Evolutionary conservation across 2,888 invertebrate species (phyloP).

Genomic region (Dryocosmus kuriphilus): DNA sequence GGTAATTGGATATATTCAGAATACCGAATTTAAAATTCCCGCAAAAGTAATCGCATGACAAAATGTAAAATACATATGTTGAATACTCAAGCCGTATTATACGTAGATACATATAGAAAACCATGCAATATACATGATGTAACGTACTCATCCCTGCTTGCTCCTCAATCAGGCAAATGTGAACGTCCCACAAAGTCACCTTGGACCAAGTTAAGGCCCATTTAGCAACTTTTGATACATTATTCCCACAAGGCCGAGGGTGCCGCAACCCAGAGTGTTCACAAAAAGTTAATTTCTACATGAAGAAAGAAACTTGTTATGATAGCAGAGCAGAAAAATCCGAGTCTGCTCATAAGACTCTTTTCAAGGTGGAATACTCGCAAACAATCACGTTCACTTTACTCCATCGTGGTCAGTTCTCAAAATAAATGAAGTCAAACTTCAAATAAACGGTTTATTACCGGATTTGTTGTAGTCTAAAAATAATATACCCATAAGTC

Average conservation of each 20-base stretch:
- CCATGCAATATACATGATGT: too few relatives aligned
- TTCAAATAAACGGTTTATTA: too few relatives aligned
- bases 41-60: too few relatives aligned
- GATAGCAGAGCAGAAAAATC: conserved; percentile 19
- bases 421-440: too few relatives aligned
- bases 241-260: background rate
- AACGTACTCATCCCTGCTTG: too few relatives aligned
- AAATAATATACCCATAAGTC: too few relatives aligned
- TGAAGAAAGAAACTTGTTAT: background rate
- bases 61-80: too few relatives aligned
- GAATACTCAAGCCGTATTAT: too few relatives aligned
- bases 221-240: background rate
- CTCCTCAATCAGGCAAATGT: background rate
- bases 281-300: background rate
- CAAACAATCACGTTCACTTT: conserved; percentile 24
- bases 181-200: background rate
- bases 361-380: conserved; percentile 59
- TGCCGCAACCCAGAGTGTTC: background rate
- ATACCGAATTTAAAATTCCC: too few relatives aligned
- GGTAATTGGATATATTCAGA: too few relatives aligned
- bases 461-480: too few relatives aligned
- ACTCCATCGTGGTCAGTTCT: conserved; percentile 6
- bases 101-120: too few relatives aligned
- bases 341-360: conserved; percentile 45
- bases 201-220: background rate